These are phyloP conservation scores for Ornithoptera alexandrae DNA, from an alignment of 2,888 invertebrate species.

Conservation along the genomic window DNA sequence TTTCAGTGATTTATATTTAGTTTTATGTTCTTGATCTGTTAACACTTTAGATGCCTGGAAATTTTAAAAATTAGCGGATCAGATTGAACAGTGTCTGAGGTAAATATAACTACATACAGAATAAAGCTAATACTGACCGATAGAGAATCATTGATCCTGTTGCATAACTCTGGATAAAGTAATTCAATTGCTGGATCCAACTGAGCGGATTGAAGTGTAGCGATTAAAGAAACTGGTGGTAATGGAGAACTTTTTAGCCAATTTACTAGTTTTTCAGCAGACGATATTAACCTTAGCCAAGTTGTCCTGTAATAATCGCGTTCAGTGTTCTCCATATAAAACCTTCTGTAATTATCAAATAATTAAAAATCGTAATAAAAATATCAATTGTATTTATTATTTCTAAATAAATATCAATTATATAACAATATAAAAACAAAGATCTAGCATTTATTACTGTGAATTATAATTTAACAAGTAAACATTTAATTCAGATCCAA, in stretches of 20 bases:
- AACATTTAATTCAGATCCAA: too few species aligned
- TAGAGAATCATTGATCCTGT: conserved; percentile 47
- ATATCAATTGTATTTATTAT: too few species aligned
- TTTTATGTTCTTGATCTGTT: conserved; percentile 65
- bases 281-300: conserved; percentile 56
- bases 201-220: conserved; percentile 56
- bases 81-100: not conserved
- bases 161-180: conserved; percentile 55
- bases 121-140: conserved; percentile 42
- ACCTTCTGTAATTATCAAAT: conserved; percentile 47
- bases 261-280: conserved; percentile 48
- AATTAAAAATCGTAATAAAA: not conserved
- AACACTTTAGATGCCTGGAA: conserved; percentile 58
- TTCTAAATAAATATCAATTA: not conserved
- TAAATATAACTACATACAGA: not conserved
- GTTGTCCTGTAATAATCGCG: conserved; percentile 52
- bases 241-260: conserved; percentile 61
- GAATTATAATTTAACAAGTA: too few species aligned
- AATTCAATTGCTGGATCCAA: conserved; percentile 62
- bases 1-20: conserved; percentile 60
- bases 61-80: not conserved
- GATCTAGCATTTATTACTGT: not conserved
- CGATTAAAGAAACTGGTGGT: conserved; percentile 55
- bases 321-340: conserved; percentile 49
- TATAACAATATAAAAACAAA: not conserved